Evolutionary conservation across 2,113 vertebrate genomes (phyloP).

Genomic region (Aplodontia rufa): DNA sequence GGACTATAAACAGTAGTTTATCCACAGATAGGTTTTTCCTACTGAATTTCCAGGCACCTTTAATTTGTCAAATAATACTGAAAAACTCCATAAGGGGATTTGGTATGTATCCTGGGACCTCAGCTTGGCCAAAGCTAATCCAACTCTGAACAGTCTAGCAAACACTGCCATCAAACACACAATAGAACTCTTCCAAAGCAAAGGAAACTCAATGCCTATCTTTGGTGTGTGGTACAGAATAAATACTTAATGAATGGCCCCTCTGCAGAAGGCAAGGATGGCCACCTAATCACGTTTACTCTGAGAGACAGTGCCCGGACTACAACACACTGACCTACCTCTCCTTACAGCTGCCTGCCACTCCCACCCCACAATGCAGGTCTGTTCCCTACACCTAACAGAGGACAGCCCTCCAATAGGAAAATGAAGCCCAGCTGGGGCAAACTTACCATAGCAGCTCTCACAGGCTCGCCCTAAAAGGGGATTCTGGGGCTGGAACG

Average conservation of each 20-base stretch:
- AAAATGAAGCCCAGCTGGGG: neutral
- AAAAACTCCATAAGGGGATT: neutral
- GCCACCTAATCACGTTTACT: neutral
- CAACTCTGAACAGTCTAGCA: neutral
- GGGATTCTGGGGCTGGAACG: slow-evolving; percentile 86
- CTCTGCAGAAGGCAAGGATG: neutral
- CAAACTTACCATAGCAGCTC: slow-evolving; percentile 95
- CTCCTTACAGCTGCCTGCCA: neutral
- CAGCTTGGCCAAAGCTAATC: neutral
- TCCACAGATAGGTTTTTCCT: neutral
- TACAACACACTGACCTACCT: too few relatives aligned
- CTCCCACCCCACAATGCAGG: neutral
- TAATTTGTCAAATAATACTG: neutral
- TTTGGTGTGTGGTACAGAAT: neutral
- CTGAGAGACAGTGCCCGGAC: neutral
- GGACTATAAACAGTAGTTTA: neutral
- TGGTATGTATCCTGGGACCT: neutral
- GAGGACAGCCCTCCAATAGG: too few relatives aligned
- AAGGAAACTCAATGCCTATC: neutral
- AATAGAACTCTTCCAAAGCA: neutral
- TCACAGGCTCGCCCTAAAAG: slow-evolving; percentile 94
- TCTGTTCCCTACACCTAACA: neutral
- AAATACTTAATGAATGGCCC: neutral
- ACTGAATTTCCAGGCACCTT: neutral
- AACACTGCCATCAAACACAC: neutral